phyloP scores from a whole-genome alignment of 2,797 vertebrate species.

The Mallotus villosus region DNA sequence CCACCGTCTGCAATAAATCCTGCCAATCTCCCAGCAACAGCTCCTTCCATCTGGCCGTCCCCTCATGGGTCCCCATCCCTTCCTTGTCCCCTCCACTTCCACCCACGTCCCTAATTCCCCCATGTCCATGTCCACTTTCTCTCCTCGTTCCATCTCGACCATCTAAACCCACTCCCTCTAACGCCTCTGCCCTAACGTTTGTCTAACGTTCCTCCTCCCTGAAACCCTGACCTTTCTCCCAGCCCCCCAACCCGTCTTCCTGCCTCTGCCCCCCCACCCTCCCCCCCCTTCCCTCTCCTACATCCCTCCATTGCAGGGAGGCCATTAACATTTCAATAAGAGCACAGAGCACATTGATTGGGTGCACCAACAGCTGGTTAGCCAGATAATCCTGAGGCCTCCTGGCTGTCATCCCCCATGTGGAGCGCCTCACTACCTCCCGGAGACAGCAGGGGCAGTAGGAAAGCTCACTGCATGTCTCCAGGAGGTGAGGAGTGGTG shows the following conservation, averaged over 20 bases:
- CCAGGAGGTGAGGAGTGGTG: background rate
- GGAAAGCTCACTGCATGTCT: background rate
- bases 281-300: slow-evolving; percentile 1
- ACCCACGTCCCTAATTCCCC: background rate
- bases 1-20: slow-evolving; percentile 57
- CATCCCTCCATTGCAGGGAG: slow-evolving; percentile 19
- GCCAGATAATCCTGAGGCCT: slow-evolving; percentile 46
- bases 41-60: no score
- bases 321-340: slow-evolving; percentile 67
- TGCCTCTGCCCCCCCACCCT: background rate
- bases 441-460: slow-evolving; percentile 10
- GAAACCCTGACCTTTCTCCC: slow-evolving; percentile 20
- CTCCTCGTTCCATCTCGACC: background rate
- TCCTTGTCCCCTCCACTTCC: no score
- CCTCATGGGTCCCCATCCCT: no score
- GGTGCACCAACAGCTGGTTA: slow-evolving; percentile 62
- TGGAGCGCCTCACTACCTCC: slow-evolving; percentile 22
- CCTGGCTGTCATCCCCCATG: slow-evolving; percentile 38
- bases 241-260: background rate
- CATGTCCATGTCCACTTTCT: background rate
- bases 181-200: background rate
- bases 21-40: slow-evolving; percentile 59
- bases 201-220: slow-evolving; percentile 24
- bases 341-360: slow-evolving; percentile 47
- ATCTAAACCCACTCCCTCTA: background rate